phyloP scores from a whole-genome alignment of 23 tunicate species.

The Oikopleura dioica region DNA sequence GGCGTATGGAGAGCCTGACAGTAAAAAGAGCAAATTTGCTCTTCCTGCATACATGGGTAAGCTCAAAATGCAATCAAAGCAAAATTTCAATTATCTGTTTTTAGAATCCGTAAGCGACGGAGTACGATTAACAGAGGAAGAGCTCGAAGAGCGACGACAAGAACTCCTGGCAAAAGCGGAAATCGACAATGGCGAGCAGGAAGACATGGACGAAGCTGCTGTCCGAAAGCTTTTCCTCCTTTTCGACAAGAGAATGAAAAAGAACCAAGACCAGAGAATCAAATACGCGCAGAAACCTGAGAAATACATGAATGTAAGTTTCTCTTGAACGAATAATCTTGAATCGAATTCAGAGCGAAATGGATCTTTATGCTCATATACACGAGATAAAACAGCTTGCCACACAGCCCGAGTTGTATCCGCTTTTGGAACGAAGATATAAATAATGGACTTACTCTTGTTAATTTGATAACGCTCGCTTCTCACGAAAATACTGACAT shows the following conservation, averaged over 20 bases:
- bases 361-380: neutral
- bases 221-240: constrained; percentile 53
- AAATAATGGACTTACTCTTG: constrained; percentile 35
- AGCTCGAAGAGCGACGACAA: neutral
- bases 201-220: constrained; percentile 51
- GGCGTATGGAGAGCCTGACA: neutral
- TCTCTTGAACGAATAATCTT: no score
- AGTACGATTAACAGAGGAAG: neutral
- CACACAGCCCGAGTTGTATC: neutral
- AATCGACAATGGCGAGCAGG: constrained; percentile 7
- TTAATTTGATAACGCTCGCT: constrained; percentile 20
- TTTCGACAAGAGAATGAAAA: constrained; percentile 56
- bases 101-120: neutral
- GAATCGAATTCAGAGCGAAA: no score
- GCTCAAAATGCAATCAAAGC: neutral
- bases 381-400: neutral
- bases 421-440: constrained; percentile 20
- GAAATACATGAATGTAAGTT: constrained; percentile 15
- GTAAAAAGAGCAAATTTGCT: neutral
- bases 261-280: constrained; percentile 85
- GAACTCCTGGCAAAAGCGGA: constrained; percentile 1
- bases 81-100: neutral
- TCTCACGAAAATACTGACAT: constrained; percentile 61
- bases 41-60: neutral
- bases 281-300: constrained; percentile 77